Conservation (phyloP, 2,888 invertebrate genomes). For the Tholera decimalis region DNA sequence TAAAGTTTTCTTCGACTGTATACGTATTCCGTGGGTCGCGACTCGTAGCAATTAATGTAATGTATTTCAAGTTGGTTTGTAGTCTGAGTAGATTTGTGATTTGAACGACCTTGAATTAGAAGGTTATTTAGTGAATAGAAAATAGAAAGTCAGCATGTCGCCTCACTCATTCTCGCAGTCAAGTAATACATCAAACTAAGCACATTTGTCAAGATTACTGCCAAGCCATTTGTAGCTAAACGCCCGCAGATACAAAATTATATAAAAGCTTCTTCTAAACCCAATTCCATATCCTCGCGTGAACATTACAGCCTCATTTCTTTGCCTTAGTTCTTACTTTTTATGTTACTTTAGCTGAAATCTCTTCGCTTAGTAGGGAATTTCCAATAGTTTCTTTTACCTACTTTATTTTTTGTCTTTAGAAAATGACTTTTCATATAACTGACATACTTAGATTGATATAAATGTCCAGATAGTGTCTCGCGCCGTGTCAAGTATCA, state of each 20-base stretch:
- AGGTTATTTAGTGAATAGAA: too few relatives aligned
- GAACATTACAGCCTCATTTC: constrained; percentile 40
- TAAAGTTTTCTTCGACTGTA: constrained; percentile 49
- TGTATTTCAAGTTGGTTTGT: constrained; percentile 10
- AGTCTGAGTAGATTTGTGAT: constrained; percentile 5
- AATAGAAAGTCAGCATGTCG: neutral
- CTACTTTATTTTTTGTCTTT: constrained; percentile 6
- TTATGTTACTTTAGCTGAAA: constrained; percentile 37
- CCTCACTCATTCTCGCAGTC: neutral
- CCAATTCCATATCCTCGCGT: constrained; percentile 16
- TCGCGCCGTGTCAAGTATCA: too few relatives aligned
- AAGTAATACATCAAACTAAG: constrained; percentile 35
- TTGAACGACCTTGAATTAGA: neutral
- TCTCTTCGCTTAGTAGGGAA: constrained; percentile 18
- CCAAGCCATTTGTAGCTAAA: constrained; percentile 21
- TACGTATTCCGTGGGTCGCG: constrained; percentile 30
- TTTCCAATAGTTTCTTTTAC: constrained; percentile 15
- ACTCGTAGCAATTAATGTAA: constrained; percentile 35
- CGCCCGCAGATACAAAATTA: constrained; percentile 25
- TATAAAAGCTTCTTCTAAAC: constrained; percentile 32
- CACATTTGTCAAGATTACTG: constrained; percentile 35
- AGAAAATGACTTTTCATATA: neutral
- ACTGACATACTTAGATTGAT: too few relatives aligned
- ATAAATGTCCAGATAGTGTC: too few relatives aligned
- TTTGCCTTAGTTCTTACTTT: constrained; percentile 30